phyloP scores from a whole-genome alignment of 2,888 invertebrate genomes.

The Rhagonycha fulva region DNA sequence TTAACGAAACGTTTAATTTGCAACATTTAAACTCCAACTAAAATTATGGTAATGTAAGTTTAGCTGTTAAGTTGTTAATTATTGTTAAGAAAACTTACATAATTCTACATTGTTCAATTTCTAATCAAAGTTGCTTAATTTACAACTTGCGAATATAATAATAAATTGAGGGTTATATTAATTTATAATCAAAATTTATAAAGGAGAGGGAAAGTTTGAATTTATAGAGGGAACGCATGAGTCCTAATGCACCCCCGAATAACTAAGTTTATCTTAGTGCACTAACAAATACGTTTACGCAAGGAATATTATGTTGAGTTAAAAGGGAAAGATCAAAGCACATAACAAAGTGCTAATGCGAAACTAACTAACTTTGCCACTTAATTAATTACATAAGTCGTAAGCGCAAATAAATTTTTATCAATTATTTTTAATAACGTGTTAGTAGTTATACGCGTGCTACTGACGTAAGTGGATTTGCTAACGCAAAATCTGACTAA shows the following conservation, averaged over 20 bases:
- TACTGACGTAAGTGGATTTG: slow-evolving; percentile 6
- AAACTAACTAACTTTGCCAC: slow-evolving; percentile 14
- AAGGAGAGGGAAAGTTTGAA: slow-evolving; percentile 12
- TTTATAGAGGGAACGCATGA: slow-evolving; percentile 9
- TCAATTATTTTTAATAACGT: slow-evolving; percentile 1
- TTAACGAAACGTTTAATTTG: neutral
- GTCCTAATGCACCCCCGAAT: slow-evolving; percentile 16
- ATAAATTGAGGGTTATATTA: slow-evolving; percentile 1
- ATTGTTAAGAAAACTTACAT: neutral
- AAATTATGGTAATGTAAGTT: neutral
- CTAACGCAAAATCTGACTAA: slow-evolving; percentile 15
- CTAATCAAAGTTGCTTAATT: neutral
- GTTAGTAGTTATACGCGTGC: neutral
- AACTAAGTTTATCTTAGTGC: slow-evolving; percentile 17
- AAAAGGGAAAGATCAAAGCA: slow-evolving; percentile 15
- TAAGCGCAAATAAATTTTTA: slow-evolving; percentile 4
- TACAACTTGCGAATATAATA: slow-evolving; percentile 1
- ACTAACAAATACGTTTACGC: slow-evolving; percentile 14
- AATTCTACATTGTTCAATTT: neutral
- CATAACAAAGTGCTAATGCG: slow-evolving; percentile 4
- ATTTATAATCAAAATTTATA: slow-evolving; percentile 7
- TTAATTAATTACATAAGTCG: slow-evolving; percentile 6
- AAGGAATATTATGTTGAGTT: slow-evolving; percentile 6
- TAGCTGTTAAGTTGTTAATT: neutral
- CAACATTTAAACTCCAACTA: neutral